A percentile compares a stretch with the other conserved stretches of the same genome.
phyloP scores from a whole-genome alignment of 2,113 vertebrate species.

The Oncorhynchus kisutch region DNA sequence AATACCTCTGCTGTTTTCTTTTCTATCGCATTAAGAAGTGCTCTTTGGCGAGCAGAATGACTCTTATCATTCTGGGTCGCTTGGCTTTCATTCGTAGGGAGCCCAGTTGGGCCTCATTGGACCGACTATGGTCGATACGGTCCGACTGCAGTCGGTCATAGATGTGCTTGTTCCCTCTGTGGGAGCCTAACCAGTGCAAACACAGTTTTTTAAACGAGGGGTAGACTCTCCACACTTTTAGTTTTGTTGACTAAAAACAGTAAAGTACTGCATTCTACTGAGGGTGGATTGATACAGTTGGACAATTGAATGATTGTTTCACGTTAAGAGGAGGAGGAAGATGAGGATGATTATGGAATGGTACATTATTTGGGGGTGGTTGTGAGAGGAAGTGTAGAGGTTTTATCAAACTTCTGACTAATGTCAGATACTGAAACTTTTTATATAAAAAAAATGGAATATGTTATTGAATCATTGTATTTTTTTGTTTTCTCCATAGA shows the following conservation, averaged over 20 bases:
- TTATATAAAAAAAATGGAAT: constrained; percentile 50
- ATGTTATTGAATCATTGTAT: constrained; percentile 65
- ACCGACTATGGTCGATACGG: constrained; percentile 38
- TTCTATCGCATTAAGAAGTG: constrained; percentile 63
- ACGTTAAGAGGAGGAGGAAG: constrained; percentile 7
- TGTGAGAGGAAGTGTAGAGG: constrained; percentile 56
- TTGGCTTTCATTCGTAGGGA: constrained; percentile 33
- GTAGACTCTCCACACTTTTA: constrained; percentile 70
- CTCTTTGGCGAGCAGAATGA: constrained; percentile 68
- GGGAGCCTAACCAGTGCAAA: constrained; percentile 73
- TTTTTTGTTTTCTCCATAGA: constrained; percentile 59
- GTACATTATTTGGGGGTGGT: constrained; percentile 71
- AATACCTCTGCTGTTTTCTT: constrained; percentile 72
- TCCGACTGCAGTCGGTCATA: constrained; percentile 50
- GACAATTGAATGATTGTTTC: constrained; percentile 44
- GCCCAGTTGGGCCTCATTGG: constrained; percentile 26
- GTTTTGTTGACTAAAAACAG: constrained; percentile 72
- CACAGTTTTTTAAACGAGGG: constrained; percentile 76
- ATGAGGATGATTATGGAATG: constrained; percentile 53
- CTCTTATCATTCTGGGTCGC: constrained; percentile 38
- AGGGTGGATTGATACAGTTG: constrained; percentile 49
- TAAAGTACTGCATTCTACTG: constrained; percentile 69
- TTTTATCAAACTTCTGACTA: constrained; percentile 63
- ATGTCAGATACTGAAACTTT: constrained; percentile 78
- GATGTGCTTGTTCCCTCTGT: constrained; percentile 65